phyloP scores from a whole-genome alignment of 37 sponge, comb jelly and placozoan species.

The Hormiphora californensis region DNA sequence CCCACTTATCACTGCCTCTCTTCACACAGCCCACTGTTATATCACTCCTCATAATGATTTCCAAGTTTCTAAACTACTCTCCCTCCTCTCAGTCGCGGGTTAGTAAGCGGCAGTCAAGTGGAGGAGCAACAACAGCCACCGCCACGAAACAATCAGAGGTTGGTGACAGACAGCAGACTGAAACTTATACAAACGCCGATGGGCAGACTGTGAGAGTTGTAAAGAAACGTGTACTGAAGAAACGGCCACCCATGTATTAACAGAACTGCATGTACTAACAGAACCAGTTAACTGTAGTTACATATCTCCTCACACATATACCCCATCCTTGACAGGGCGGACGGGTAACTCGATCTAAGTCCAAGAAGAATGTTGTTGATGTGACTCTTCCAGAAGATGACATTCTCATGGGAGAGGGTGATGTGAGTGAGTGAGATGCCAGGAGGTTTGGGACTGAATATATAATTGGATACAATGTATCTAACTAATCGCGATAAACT shows the following conservation, averaged over 20 bases:
- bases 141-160: background rate
- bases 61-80: background rate
- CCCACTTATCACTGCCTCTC: too few species aligned
- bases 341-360: background rate
- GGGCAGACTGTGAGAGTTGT: background rate
- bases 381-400: background rate
- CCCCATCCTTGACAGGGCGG: constrained; percentile 11
- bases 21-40: too few species aligned
- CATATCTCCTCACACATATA: background rate
- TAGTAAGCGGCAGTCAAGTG: constrained; percentile 2
- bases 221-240: background rate
- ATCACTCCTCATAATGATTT: background rate
- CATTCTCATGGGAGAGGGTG: too few species aligned
- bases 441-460: background rate
- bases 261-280: too few species aligned
- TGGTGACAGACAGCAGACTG: too few species aligned
- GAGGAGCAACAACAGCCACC: background rate
- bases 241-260: background rate
- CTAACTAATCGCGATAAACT: too few species aligned
- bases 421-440: background rate
- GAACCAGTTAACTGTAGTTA: too few species aligned
- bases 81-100: background rate
- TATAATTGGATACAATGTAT: background rate
- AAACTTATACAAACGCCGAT: background rate
- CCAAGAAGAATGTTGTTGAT: background rate